phyloP scores from a whole-genome alignment of 2,113 vertebrate species.

The Myotis davidii region DNA sequence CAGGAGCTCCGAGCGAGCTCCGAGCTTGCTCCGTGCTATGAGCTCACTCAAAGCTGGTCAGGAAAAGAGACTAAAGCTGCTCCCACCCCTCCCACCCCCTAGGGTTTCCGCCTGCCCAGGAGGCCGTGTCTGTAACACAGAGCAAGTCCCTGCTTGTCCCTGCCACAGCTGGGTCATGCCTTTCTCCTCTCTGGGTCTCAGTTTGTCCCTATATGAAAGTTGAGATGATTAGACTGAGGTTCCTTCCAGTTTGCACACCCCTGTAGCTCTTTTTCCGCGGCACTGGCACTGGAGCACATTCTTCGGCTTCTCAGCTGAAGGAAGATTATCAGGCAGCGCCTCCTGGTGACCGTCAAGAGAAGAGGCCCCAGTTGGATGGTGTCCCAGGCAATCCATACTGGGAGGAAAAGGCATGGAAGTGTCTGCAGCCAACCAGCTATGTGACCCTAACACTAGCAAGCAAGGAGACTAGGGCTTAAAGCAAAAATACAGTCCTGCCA shows the following conservation, averaged over 20 bases:
- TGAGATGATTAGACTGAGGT: neutral
- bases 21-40: neutral
- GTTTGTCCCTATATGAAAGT: neutral
- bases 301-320: neutral
- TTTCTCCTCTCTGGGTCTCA: neutral
- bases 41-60: accelerated
- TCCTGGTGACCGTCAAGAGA: neutral
- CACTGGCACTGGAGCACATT: neutral
- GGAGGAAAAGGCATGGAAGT: neutral
- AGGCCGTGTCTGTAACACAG: neutral
- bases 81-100: neutral
- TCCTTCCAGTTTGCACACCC: neutral
- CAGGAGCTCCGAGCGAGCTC: accelerated
- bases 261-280: accelerated
- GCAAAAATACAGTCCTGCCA: neutral
- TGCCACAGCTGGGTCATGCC: neutral
- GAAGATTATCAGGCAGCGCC: neutral
- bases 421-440: neutral
- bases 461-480: neutral
- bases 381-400: neutral
- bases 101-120: neutral
- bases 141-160: neutral
- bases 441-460: neutral
- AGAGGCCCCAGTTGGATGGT: accelerated
- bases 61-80: neutral